Conservation (phyloP, 2,888 invertebrate genomes). For the Eudemis profundana region DNA sequence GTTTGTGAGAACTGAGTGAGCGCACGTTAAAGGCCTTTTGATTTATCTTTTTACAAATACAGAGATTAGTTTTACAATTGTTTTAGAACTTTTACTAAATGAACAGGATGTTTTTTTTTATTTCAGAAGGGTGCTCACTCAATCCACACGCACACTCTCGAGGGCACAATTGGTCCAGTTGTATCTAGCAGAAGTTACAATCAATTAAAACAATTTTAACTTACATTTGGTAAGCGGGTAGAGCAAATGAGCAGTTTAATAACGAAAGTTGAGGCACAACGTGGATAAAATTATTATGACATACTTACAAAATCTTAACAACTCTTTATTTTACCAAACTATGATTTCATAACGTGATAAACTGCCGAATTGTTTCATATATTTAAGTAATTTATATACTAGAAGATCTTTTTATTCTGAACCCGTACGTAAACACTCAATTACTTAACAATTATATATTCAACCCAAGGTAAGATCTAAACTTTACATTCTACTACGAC, state of each 20-base stretch:
- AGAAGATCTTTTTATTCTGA: slow-evolving; percentile 14
- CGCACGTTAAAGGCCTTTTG: too few relatives aligned
- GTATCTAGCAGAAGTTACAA: not conserved
- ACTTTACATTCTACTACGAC: slow-evolving; percentile 1
- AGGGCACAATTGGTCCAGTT: not conserved
- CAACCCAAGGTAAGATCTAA: slow-evolving; percentile 17
- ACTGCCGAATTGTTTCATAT: not conserved
- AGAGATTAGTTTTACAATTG: too few relatives aligned
- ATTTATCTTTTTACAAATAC: too few relatives aligned
- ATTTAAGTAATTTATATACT: slow-evolving; percentile 6
- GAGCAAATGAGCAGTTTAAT: not conserved
- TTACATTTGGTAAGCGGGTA: slow-evolving; percentile 6
- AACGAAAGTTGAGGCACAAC: slow-evolving; percentile 20
- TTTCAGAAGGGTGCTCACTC: too few relatives aligned
- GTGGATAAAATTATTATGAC: slow-evolving; percentile 21
- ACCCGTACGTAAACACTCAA: slow-evolving; percentile 41
- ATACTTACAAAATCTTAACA: slow-evolving; percentile 4
- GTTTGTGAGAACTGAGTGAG: too few relatives aligned
- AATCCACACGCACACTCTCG: not conserved
- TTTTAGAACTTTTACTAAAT: too few relatives aligned
- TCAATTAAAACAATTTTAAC: not conserved
- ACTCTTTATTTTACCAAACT: not conserved
- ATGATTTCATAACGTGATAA: slow-evolving; percentile 16
- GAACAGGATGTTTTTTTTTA: too few relatives aligned
- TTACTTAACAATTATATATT: slow-evolving; percentile 22